Evolutionary conservation across 2,888 invertebrate species (phyloP), one percentile per base, ranked within the genome.

Genomic region (Ashinkailepas kermadecensis): DNA sequence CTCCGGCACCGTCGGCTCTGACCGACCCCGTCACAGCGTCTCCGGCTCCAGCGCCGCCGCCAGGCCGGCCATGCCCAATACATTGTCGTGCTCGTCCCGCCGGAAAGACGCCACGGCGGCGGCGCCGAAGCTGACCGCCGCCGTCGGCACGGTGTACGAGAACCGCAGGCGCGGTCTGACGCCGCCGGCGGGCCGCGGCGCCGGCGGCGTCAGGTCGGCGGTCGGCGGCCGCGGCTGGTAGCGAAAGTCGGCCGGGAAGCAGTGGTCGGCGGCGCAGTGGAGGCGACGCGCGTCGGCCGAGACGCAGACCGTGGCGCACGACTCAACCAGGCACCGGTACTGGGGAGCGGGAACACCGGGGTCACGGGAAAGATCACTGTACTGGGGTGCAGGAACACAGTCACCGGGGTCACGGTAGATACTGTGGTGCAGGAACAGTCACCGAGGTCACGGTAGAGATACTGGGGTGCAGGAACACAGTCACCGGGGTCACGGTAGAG

Each of bases 221-320:
- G 56, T 23, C 12, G 39, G 74, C 3, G 74, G 74, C 56, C 15
- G 25, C 8, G 67, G 67, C 9, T 18, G 56, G 56, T 74, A 74
- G 74, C 74, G 56, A 56, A 74, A 74, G 74, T 74, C 74, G 9
- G 74, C 54, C 21, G 74, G 74, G 74, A 56, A 74, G 1, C 74
- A 54, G 74, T 74, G 74, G 9, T 74, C 21, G 21, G 2, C 10
- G 74, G 21, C 56, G 56, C 74, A 56, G 74, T 74, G 74, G 12
- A 10, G 9, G 23, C 54, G 74, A 21, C 74, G 54, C 3, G 74
- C 15, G 74, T 21, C 74, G 21, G 74, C 18, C 54, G 54, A 54
- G 8, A 56, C 54, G 21, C 23, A 56, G 18, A 74, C 54, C 0
- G 13, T 12, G 15, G 2, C 74, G 21, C 74, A 74, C 21, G 74